Evolutionary conservation across 1,140 invertebrate genomes (phyloP), one percentile per base, ranked within the genome.

Genomic region (Agrilus planipennis): DNA sequence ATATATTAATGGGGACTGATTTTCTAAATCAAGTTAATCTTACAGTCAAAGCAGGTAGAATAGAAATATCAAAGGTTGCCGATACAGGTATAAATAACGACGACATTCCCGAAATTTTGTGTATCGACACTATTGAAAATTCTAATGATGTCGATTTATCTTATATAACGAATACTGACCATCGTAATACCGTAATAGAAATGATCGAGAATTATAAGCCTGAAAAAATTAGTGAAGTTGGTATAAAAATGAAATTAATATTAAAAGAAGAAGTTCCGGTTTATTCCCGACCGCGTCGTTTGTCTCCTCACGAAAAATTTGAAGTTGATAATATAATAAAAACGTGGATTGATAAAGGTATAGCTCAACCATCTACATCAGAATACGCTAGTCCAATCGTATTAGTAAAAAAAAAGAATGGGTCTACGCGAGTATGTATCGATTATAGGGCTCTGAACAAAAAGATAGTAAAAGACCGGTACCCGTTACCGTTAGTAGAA

Each of bases 361-460:
- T 47, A 16, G 37, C 64, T 0, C 18, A 30, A 20, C 15, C 41
- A 6, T 54, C 46, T 15, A 30, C 45, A 6, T 62, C 58, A 0
- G 27, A 47, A 17, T 64, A 53, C 31, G 45, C 52, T 0, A 53
- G 51, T 29, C 57, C 55, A 1, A 49, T 63, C 17, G 3, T 6
- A 11, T 30, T 63, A 3, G 59, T 62, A 1, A 47, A 45, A 20
- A 64, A 65, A 36, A 53, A 54, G 22, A 48, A 58, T 37, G 60
- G 58, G 11, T 38, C 46, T 2, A 34, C 51, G 15, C 25, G 61
- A 19, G 15, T 63, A 6, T 60, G 59, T 34, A 49, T 63, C 0
- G 62, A 66, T 39, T 63, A 47, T 39, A 31, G 61, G 7, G 50
- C 42, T n/a, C 31, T 66, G 15, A 65, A 64, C 38, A 35, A 47